Conservation (phyloP, 1,140 invertebrate species). For the Leptoteleia sp. region DNA sequence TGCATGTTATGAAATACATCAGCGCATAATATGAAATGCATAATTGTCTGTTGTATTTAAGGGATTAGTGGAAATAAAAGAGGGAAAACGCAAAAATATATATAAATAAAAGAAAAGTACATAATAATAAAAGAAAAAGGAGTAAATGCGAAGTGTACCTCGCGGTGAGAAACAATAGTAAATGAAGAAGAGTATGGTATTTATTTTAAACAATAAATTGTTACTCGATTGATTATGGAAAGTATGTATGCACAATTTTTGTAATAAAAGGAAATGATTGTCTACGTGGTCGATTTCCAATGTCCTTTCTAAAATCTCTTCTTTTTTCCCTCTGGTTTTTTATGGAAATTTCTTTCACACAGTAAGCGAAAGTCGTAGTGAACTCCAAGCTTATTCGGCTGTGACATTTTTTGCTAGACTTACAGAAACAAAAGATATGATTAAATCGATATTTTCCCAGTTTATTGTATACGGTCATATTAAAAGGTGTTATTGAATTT, state of each 20-base stretch:
- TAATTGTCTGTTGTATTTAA: constrained; percentile 54
- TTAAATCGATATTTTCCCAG: constrained; percentile 23
- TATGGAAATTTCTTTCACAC: not conserved
- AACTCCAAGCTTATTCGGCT: constrained; percentile 11
- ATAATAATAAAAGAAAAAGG: too few species aligned
- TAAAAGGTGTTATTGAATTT: not conserved
- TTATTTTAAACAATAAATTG: constrained; percentile 79
- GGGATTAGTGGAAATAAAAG: constrained; percentile 23
- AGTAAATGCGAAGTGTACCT: constrained; percentile 40
- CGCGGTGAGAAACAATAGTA: constrained; percentile 67
- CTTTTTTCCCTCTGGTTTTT: constrained; percentile 12
- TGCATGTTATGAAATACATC: not conserved
- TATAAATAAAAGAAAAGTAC: constrained; percentile 4
- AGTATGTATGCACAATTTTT: constrained; percentile 78
- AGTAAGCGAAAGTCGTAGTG: constrained; percentile 37
- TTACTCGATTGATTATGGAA: constrained; percentile 76
- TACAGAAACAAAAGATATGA: constrained; percentile 35
- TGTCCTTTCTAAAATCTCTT: constrained; percentile 27
- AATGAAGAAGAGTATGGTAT: constrained; percentile 76
- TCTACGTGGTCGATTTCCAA: constrained; percentile 67
- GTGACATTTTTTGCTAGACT: constrained; percentile 32
- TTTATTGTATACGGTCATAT: not conserved
- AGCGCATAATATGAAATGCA: not conserved
- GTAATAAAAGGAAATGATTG: constrained; percentile 75
- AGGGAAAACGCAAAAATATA: constrained; percentile 1